Evolutionary conservation across 2,797 vertebrate species (phyloP).

Genomic region (Schizothorax lantsangensis): DNA sequence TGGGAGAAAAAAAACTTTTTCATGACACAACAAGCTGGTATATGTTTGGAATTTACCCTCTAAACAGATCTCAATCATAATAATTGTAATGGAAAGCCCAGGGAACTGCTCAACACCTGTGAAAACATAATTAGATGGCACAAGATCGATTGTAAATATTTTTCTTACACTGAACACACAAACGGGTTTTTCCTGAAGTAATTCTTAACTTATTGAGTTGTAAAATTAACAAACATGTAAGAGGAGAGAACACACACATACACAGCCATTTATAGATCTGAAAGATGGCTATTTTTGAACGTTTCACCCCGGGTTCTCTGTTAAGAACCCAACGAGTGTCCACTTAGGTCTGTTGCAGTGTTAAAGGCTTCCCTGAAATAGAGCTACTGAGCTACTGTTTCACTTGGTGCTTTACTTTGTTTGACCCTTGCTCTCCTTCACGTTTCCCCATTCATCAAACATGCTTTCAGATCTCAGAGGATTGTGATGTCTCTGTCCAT

Average conservation of each 20-base stretch:
- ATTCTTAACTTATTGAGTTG: not conserved
- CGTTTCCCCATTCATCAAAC: conserved; percentile 15
- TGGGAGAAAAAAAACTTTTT: not conserved
- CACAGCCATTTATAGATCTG: not conserved
- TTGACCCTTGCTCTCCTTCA: conserved; percentile 7
- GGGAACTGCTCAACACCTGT: conserved; percentile 11
- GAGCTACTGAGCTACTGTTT: conserved; percentile 31
- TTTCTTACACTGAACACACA: conserved; percentile 2
- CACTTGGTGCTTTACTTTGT: conserved; percentile 1
- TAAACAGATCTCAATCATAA: conserved; percentile 13
- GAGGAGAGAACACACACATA: not conserved
- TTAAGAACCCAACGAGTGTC: conserved; percentile 9
- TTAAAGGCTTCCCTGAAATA: conserved; percentile 33
- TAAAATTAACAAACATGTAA: not conserved
- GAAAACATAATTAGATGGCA: conserved; percentile 10
- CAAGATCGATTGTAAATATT: not conserved
- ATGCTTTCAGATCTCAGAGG: conserved; percentile 2
- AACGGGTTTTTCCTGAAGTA: conserved; percentile 16
- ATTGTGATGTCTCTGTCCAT: not conserved
- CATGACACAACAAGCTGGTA: conserved; percentile 19
- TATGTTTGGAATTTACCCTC: conserved; percentile 37
- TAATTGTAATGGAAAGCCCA: not conserved
- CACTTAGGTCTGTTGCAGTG: conserved; percentile 21
- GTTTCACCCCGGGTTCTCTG: conserved; percentile 27
- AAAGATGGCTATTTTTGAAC: conserved; percentile 29